phyloP scores from a whole-genome alignment of 1,140 invertebrate genomes.

The Lordiphosa clarofinis region DNA sequence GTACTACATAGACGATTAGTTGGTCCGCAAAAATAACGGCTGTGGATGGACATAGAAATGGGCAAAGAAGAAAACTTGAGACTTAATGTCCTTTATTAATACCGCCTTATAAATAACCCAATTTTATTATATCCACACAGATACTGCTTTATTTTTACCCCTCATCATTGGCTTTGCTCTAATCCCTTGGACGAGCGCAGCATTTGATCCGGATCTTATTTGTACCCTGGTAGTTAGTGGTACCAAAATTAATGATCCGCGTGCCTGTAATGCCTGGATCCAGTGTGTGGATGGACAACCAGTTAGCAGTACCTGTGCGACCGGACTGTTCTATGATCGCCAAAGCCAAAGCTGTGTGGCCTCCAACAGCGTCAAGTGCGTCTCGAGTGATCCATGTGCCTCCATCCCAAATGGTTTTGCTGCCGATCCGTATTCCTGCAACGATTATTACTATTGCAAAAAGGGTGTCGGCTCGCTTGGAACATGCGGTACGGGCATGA shows the following conservation, averaged over 20 bases:
- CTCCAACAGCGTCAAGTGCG: conserved; percentile 41
- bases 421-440: conserved; percentile 66
- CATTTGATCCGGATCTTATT: conserved; percentile 50
- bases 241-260: conserved; percentile 64
- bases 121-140: conserved; percentile 4
- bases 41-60: no score
- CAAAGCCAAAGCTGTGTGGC: conserved; percentile 41
- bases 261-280: conserved; percentile 56
- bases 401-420: conserved; percentile 43
- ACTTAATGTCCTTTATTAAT: no score
- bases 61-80: no score
- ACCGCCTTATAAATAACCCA: no score
- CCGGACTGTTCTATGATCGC: conserved; percentile 53
- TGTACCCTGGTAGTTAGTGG: conserved; percentile 50
- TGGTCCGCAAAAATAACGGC: no score
- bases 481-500: conserved; percentile 47
- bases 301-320: conserved; percentile 37
- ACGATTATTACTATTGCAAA: conserved; percentile 64
- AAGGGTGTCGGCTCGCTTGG: conserved; percentile 47
- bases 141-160: neutral
- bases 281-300: conserved; percentile 51
- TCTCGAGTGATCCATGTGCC: conserved; percentile 67
- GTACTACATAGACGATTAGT: no score
- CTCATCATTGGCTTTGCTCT: conserved; percentile 1
- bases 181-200: neutral